Conservation (phyloP, 53 echinoderm and acorn worm genomes). For the Paracentrotus lividus region DNA sequence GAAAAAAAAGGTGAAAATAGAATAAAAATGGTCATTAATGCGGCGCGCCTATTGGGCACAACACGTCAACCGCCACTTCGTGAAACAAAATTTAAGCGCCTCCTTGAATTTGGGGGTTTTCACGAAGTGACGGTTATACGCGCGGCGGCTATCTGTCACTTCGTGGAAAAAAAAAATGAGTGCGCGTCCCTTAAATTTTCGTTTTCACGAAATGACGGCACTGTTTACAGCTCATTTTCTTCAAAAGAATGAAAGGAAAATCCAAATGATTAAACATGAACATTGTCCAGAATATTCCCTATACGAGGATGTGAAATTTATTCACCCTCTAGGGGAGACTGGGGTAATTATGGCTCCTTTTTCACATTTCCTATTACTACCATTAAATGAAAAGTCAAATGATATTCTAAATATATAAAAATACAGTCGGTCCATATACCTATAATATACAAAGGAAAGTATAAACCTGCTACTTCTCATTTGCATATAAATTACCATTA, state of each 20-base stretch:
- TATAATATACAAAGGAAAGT: too few relatives aligned
- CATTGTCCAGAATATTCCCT: not conserved
- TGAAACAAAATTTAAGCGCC: not conserved
- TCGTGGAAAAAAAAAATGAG: not conserved
- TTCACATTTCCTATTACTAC: too few relatives aligned
- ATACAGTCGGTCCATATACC: too few relatives aligned
- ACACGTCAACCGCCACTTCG: not conserved
- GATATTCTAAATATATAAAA: too few relatives aligned
- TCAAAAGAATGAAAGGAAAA: not conserved
- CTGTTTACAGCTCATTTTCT: not conserved
- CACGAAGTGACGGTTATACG: constrained; percentile 8
- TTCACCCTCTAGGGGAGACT: too few relatives aligned
- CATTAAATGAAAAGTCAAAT: too few relatives aligned
- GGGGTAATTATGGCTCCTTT: too few relatives aligned
- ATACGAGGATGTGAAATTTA: not conserved
- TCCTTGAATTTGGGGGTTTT: not conserved
- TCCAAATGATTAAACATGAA: not conserved
- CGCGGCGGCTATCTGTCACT: not conserved
- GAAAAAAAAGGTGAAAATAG: not conserved
- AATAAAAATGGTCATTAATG: not conserved
- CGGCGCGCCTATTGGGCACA: not conserved
- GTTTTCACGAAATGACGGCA: not conserved
- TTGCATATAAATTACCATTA: too few relatives aligned
- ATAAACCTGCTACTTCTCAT: too few relatives aligned
- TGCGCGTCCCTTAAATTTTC: not conserved